Evolutionary conservation across 1,140 invertebrate genomes (phyloP).

Genomic region (Saccostrea glomerata): DNA sequence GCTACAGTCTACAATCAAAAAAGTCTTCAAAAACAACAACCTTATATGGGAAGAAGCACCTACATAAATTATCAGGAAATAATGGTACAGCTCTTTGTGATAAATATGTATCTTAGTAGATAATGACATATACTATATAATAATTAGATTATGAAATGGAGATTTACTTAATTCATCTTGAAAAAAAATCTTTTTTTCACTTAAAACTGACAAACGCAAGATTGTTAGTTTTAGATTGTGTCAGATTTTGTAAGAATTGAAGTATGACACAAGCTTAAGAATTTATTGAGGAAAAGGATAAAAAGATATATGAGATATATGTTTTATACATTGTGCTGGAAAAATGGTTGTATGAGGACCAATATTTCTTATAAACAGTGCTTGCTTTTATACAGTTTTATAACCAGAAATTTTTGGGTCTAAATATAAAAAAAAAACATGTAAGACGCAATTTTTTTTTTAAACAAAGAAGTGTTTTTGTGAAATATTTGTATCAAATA

Average conservation of each 20-base stretch:
- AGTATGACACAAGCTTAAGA: not conserved
- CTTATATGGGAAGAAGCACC: conserved; percentile 53
- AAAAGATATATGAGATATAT: not conserved
- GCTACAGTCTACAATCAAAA: conserved; percentile 60
- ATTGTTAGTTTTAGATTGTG: not conserved
- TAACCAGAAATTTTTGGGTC: not conserved
- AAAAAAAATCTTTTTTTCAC: not conserved
- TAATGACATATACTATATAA: not conserved
- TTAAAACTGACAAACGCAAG: not conserved
- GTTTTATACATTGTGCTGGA: not conserved
- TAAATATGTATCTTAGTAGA: not conserved
- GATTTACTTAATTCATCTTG: not conserved
- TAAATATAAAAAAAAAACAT: not conserved
- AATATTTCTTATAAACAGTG: conserved; percentile 1
- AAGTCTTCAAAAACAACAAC: conserved; percentile 50
- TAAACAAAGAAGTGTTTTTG: not conserved
- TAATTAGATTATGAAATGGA: not conserved
- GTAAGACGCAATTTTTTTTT: not conserved
- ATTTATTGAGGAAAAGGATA: not conserved
- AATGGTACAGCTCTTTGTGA: not conserved
- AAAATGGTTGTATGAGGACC: not conserved
- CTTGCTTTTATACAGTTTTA: not conserved
- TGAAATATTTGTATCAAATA: not conserved
- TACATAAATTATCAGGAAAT: conserved; percentile 13
- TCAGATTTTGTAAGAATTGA: not conserved